Conservation (phyloP, 2,113 vertebrate species). For the Silurus asotus region DNA sequence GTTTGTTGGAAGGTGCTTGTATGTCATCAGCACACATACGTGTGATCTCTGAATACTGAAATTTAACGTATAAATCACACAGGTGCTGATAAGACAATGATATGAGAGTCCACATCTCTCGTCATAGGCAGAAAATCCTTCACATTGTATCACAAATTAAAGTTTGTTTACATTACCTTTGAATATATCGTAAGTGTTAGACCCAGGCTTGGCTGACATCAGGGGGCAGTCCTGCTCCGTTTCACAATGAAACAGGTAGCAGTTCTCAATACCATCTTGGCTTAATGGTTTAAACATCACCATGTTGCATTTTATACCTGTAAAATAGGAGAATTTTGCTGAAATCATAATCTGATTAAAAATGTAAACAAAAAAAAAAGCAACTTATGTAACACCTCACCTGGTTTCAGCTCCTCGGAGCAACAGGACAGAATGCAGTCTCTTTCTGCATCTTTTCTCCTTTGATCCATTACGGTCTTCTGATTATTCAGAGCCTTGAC, state of each 20-base stretch:
- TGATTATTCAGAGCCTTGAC: slow-evolving; percentile 44
- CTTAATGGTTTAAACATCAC: slow-evolving; percentile 63
- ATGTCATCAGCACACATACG: neutral
- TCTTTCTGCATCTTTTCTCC: slow-evolving; percentile 55
- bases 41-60: neutral
- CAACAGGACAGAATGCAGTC: slow-evolving; percentile 74
- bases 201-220: slow-evolving; percentile 53
- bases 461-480: slow-evolving; percentile 48
- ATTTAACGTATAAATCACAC: neutral
- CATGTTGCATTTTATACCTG: slow-evolving; percentile 74
- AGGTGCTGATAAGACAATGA: neutral
- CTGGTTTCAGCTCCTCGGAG: slow-evolving; percentile 66
- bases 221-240: slow-evolving; percentile 72
- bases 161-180: slow-evolving; percentile 60
- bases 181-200: slow-evolving; percentile 74
- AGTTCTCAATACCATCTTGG: slow-evolving; percentile 59
- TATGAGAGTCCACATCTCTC: neutral
- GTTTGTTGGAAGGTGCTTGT: neutral
- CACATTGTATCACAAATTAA: neutral
- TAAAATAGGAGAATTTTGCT: neutral
- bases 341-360: neutral
- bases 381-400: slow-evolving; percentile 47
- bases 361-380: neutral
- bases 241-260: slow-evolving; percentile 73
- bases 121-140: neutral